Base-by-base conservation (phyloP, 2,113 vertebrate genomes). In the Hipposideros armiger region DNA sequence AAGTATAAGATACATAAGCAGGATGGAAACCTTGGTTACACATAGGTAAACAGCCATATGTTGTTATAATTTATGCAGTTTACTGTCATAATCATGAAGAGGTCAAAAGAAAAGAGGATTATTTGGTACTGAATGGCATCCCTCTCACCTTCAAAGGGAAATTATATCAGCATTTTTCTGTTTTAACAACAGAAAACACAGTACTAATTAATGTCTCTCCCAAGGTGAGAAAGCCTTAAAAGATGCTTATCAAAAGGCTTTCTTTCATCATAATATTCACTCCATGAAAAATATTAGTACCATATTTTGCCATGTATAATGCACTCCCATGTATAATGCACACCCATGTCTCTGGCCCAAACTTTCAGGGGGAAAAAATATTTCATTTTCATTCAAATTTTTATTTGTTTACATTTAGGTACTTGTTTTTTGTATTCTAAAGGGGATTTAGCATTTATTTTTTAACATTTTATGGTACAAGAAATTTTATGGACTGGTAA, bases 191-290 rank as follows among this genome's bases (percentile, higher is more conserved):
- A 87, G 58, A 95, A 95, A 94, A 62, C 54, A 95, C 26, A 80
- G 28, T 67, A 77, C 19, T 84, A 95, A 95, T 84, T 87, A 95
- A 60, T 85, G 78, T 89, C 40, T 89, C 58, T 36, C 52, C 58
- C 76, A 87, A 93, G 72, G 17, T 90, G n/a, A 97, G 56, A 91
- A 96, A 98, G 54, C 4, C 88, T 97, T 87, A 70, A 20, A 84
- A 82, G 15, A 93, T 90, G 1, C 16, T 87, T 91, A 97, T 92
- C 85, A 90, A 72, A 2, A 86, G 32, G 14, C 91, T 90, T 90
- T 77, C 72, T 87, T 93, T 94, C 93, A 93, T 80, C 20, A 85
- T 62, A 52, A 90, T 94, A 56, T 89, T 56, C 22, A 56, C 22
- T 14, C 47, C 84, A 96, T 24, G 3, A n/a, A 91, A 97, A 97